Percentiles rank a stretch among this genome's conserved stretches.
These are phyloP conservation scores for Acinonyx jubatus DNA, from an alignment of 2,113 vertebrate species.

Conservation along the genomic window DNA sequence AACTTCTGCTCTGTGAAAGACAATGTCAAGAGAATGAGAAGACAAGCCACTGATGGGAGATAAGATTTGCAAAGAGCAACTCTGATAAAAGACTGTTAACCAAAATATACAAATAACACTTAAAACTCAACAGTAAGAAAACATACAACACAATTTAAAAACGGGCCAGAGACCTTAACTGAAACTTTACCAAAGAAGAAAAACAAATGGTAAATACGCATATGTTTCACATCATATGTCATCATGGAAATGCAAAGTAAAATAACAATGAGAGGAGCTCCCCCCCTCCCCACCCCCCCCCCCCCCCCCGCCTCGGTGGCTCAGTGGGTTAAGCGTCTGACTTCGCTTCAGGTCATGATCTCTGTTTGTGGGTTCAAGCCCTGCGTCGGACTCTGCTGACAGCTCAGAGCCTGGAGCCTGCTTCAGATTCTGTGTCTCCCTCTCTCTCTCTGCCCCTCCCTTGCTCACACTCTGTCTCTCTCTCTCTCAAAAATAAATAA, in stretches of 20 bases:
- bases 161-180: not conserved
- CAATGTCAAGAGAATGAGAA: not conserved
- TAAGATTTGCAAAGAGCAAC: not conserved
- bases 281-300: too few relatives aligned
- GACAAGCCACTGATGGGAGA: not conserved
- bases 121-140: not conserved
- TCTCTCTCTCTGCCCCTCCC: too few relatives aligned
- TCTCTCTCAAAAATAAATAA: too few relatives aligned
- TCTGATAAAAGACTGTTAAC: not conserved
- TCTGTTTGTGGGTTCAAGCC: too few relatives aligned
- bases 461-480: too few relatives aligned
- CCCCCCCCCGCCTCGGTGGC: too few relatives aligned
- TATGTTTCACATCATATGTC: not conserved
- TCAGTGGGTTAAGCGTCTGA: too few relatives aligned
- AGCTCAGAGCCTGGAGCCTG: too few relatives aligned
- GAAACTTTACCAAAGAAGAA: not conserved
- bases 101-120: not conserved
- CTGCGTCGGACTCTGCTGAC: too few relatives aligned
- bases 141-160: not conserved
- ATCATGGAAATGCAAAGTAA: not conserved
- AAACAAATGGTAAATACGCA: not conserved
- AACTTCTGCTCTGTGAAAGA: not conserved
- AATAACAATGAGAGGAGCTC: not conserved
- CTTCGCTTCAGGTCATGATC: too few relatives aligned
- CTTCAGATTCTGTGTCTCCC: too few relatives aligned